Evolutionary conservation across 1,140 invertebrate species (phyloP).

Genomic region (Spodoptera frugiperda): DNA sequence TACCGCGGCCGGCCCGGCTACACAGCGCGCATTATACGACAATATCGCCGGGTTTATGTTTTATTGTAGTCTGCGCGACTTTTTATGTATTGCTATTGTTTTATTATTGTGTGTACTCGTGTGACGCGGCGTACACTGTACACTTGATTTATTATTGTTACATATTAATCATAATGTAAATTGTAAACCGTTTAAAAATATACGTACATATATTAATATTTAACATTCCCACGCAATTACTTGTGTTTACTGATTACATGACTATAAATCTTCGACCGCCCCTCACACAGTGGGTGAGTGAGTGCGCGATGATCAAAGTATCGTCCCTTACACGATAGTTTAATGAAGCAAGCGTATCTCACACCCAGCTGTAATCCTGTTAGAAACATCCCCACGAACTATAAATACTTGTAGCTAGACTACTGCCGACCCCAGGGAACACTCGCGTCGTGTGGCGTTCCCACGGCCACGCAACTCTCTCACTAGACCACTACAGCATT

Average conservation of each 20-base stretch:
- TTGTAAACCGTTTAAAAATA: no score
- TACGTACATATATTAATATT: no score
- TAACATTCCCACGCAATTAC: no score
- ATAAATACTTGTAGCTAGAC: slow-evolving; percentile 27
- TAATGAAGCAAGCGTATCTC: neutral
- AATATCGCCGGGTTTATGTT: neutral
- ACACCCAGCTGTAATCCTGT: slow-evolving; percentile 15
- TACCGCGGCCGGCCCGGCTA: slow-evolving; percentile 11
- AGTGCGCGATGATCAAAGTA: neutral
- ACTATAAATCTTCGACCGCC: neutral
- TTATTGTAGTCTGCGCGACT: neutral
- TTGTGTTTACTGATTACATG: neutral
- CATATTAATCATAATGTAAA: slow-evolving; percentile 4
- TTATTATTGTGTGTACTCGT: slow-evolving; percentile 16
- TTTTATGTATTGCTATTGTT: slow-evolving; percentile 12
- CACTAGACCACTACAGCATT: neutral
- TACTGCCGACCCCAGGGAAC: neutral
- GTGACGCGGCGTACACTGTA: neutral
- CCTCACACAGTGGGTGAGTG: neutral
- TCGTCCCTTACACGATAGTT: slow-evolving; percentile 3
- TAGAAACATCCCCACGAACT: slow-evolving; percentile 17
- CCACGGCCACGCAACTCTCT: no score
- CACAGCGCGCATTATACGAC: slow-evolving; percentile 29
- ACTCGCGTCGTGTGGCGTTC: slow-evolving; percentile 10
- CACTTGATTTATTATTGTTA: neutral